Conservation (phyloP, 64 coral and sea anemone genomes). For the Montipora cactus region DNA sequence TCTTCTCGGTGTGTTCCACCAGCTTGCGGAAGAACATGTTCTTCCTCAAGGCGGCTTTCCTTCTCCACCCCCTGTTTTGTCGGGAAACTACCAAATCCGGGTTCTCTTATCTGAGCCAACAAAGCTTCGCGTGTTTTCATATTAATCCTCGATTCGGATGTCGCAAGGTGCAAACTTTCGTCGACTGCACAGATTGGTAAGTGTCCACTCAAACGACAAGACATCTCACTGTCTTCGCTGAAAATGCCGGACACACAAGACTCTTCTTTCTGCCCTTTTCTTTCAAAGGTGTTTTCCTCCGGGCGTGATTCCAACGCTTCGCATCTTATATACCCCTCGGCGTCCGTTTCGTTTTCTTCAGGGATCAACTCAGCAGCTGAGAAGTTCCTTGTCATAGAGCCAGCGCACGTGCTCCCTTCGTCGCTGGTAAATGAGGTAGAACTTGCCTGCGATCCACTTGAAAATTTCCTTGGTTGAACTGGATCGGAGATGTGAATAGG, state of each 20-base stretch:
- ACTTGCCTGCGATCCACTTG: slow-evolving; percentile 10
- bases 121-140: slow-evolving; percentile 18
- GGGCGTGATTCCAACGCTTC: slow-evolving; percentile 15
- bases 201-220: background rate
- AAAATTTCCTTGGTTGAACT: slow-evolving; percentile 18
- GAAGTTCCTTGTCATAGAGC: slow-evolving; percentile 4
- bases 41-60: background rate
- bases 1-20: background rate
- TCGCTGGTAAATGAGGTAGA: slow-evolving; percentile 10
- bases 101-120: background rate
- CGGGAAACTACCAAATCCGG: background rate
- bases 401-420: background rate
- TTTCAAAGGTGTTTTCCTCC: background rate
- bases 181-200: background rate
- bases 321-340: slow-evolving; percentile 35
- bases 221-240: background rate
- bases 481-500: slow-evolving; percentile 74
- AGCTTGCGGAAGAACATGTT: slow-evolving; percentile 10
- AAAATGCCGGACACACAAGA: background rate
- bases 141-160: background rate
- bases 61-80: slow-evolving; percentile 23
- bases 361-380: slow-evolving; percentile 4
- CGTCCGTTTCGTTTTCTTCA: slow-evolving; percentile 40
- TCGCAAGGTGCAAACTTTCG: background rate
- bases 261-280: background rate